phyloP scores from a whole-genome alignment of 1,140 invertebrate genomes.

The Gonioctena quinquepunctata region DNA sequence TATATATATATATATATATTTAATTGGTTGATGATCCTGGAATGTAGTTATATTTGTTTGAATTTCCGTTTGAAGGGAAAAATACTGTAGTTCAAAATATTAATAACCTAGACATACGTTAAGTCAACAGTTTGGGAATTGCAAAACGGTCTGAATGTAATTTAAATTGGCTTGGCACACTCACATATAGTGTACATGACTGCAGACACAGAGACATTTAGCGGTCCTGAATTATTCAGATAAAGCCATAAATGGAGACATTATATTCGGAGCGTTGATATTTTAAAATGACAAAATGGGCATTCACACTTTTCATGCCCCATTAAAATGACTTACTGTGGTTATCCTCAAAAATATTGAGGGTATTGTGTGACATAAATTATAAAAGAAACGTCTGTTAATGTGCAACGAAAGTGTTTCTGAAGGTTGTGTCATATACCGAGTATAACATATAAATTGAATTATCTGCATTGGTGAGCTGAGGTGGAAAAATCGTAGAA shows the following conservation, averaged over 20 bases:
- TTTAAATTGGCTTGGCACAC: slow-evolving; percentile 2
- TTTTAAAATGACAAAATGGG: slow-evolving; percentile 30
- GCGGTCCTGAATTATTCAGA: slow-evolving; percentile 27
- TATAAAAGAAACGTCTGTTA: not conserved
- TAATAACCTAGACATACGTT: no score
- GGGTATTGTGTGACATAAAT: not conserved
- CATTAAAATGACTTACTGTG: slow-evolving; percentile 35
- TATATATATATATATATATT: no score
- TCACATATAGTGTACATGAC: not conserved
- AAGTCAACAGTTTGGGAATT: not conserved
- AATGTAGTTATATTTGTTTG: no score
- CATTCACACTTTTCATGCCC: slow-evolving; percentile 29
- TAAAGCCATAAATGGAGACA: slow-evolving; percentile 26
- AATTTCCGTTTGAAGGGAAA: no score
- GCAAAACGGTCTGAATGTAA: not conserved
- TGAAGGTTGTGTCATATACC: no score
- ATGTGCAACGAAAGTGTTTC: no score
- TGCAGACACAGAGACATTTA: not conserved
- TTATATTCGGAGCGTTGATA: slow-evolving; percentile 30
- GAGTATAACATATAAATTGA: no score
- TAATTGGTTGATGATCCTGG: no score
- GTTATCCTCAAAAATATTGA: slow-evolving; percentile 21
- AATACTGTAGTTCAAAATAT: no score
- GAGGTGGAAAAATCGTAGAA: no score
- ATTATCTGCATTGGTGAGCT: no score